A percentile compares a stretch with the other conserved stretches of the same genome.
Conservation (phyloP, 2,797 vertebrate genomes). For the Thamnophis elegans region DNA sequence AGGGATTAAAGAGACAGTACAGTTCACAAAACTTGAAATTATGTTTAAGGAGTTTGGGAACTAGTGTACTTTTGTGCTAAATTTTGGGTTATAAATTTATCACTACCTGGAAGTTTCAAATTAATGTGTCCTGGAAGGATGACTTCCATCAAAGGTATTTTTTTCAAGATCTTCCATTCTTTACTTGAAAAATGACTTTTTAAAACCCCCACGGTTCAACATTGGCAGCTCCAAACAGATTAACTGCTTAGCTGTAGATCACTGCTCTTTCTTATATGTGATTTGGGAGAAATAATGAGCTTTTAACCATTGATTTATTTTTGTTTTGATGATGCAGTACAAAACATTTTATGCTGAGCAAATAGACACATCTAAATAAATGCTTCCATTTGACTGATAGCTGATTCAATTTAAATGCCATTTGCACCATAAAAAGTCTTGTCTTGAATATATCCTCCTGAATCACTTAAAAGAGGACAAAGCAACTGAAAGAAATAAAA, state of each 20-base stretch:
- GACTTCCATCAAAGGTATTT: not conserved
- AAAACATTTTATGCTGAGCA: constrained; percentile 16
- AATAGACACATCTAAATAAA: constrained; percentile 5
- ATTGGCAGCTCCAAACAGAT: constrained; percentile 7
- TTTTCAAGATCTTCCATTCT: constrained; percentile 16
- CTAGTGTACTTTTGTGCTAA: not conserved
- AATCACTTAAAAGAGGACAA: not conserved
- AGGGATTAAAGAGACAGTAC: not conserved
- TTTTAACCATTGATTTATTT: constrained; percentile 26
- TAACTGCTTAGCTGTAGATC: constrained; percentile 12
- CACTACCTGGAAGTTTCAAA: not conserved
- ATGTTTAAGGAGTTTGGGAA: not conserved
- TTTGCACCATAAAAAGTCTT: not conserved
- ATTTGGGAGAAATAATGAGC: constrained; percentile 6
- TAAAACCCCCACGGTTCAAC: not conserved
- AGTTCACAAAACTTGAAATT: not conserved
- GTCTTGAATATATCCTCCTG: not conserved
- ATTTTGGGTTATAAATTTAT: not conserved
- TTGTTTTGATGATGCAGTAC: constrained; percentile 10
- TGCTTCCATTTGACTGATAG: constrained; percentile 12
- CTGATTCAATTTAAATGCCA: not conserved
- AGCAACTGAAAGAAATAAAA: not conserved
- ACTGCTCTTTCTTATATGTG: constrained; percentile 4
- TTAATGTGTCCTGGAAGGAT: constrained; percentile 21
- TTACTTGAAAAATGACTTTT: constrained; percentile 13